Percentiles rank a stretch among this genome's conserved stretches.
Evolutionary conservation across 2,888 invertebrate genomes (phyloP).

Genomic region (Drosophila rubida): DNA sequence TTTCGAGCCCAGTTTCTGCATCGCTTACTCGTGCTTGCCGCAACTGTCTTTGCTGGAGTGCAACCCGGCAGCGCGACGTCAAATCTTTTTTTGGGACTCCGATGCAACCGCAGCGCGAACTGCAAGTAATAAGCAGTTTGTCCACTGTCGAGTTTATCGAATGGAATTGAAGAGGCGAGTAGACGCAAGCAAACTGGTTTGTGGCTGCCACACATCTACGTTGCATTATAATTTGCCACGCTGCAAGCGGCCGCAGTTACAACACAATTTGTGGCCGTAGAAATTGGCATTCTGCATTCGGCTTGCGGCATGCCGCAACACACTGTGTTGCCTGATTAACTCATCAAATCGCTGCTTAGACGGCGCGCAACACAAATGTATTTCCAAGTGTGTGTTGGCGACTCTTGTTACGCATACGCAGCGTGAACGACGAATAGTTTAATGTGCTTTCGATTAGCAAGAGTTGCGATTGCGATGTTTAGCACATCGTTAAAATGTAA

Average conservation of each 20-base stretch:
- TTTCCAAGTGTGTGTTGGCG: no score
- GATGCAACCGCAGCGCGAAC: constrained; percentile 28
- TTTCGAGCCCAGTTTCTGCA: constrained; percentile 62
- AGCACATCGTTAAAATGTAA: constrained; percentile 1
- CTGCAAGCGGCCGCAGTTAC: constrained; percentile 9
- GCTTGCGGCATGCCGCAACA: constrained; percentile 5
- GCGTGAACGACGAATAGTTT: neutral
- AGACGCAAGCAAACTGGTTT: constrained; percentile 42
- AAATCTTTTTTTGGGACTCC: constrained; percentile 45
- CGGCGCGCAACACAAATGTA: neutral
- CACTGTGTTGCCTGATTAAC: constrained; percentile 1
- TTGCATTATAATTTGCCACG: constrained; percentile 30
- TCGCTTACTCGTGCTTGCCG: constrained; percentile 46
- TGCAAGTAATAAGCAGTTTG: constrained; percentile 40
- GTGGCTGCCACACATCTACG: constrained; percentile 26
- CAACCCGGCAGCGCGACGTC: constrained; percentile 38
- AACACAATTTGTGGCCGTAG: constrained; percentile 16
- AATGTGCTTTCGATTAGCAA: neutral
- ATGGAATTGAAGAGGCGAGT: neutral
- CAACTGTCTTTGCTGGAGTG: constrained; percentile 8
- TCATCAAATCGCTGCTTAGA: constrained; percentile 6
- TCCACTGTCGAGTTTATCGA: constrained; percentile 5
- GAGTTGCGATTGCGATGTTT: neutral
- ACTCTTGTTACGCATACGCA: neutral
- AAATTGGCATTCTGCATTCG: neutral